phyloP scores from a whole-genome alignment of 2,888 invertebrate genomes.

The Bellardia bayeri region DNA sequence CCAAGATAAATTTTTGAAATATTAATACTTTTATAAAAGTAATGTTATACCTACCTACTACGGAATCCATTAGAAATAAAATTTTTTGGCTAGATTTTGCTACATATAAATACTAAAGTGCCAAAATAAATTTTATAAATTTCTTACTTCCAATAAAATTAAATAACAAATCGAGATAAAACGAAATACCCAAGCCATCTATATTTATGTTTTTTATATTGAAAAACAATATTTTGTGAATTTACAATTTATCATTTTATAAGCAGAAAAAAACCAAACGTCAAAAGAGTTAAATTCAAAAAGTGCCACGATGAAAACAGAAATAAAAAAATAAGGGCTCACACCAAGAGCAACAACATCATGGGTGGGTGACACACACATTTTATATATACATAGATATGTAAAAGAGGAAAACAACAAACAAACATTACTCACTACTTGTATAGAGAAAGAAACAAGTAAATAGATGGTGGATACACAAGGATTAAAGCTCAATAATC shows the following conservation, averaged over 20 bases:
- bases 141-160: too few species aligned
- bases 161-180: too few species aligned
- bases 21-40: too few species aligned
- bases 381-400: not conserved
- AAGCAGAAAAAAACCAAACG: not conserved
- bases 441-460: constrained; percentile 39
- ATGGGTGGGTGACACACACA: constrained; percentile 29
- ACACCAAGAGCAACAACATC: constrained; percentile 29
- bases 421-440: constrained; percentile 53
- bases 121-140: too few species aligned
- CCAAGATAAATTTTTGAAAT: too few species aligned
- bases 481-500: constrained; percentile 57
- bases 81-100: too few species aligned
- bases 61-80: too few species aligned
- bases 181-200: too few species aligned
- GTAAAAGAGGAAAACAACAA: constrained; percentile 11
- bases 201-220: too few species aligned
- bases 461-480: constrained; percentile 65
- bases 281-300: constrained; percentile 27
- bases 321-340: constrained; percentile 41
- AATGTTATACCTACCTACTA: too few species aligned
- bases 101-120: too few species aligned
- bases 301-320: constrained; percentile 34
- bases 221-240: not conserved
- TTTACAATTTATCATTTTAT: too few species aligned